Conservation (phyloP, 2,113 vertebrate genomes). For the Ochotona curzoniae region DNA sequence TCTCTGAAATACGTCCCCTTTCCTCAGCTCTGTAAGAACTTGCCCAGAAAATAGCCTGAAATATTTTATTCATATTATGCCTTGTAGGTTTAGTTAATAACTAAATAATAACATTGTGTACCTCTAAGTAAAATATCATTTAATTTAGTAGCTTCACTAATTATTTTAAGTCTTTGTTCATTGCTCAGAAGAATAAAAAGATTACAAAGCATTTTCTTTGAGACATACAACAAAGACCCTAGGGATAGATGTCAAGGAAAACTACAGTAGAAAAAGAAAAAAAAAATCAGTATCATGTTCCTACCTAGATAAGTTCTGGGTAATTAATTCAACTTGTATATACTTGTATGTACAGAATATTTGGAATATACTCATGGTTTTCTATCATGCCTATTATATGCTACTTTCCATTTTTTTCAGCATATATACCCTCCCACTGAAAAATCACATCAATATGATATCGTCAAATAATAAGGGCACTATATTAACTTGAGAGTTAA, state of each 20-base stretch:
- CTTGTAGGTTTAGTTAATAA: neutral
- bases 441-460: neutral
- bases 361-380: neutral
- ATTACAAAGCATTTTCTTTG: neutral
- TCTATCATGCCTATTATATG: neutral
- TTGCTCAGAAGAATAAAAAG: neutral
- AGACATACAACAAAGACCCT: neutral
- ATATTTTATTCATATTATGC: neutral
- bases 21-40: neutral
- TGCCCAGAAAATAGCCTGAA: neutral
- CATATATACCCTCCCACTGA: constrained; percentile 36
- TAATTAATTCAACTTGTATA: constrained; percentile 21
- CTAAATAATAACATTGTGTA: neutral
- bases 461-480: neutral
- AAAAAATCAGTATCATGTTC: neutral
- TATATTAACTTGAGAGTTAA: neutral
- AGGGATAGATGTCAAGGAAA: neutral
- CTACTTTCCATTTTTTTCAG: neutral
- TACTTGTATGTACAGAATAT: neutral
- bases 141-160: neutral
- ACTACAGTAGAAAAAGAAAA: neutral
- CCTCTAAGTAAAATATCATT: neutral
- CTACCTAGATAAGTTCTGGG: neutral
- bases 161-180: constrained; percentile 27
- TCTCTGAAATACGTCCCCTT: neutral